Evolutionary conservation across 2,113 vertebrate species (phyloP), one percentile per base, ranked within the genome.

Genomic region (Copsychus sechellarum): DNA sequence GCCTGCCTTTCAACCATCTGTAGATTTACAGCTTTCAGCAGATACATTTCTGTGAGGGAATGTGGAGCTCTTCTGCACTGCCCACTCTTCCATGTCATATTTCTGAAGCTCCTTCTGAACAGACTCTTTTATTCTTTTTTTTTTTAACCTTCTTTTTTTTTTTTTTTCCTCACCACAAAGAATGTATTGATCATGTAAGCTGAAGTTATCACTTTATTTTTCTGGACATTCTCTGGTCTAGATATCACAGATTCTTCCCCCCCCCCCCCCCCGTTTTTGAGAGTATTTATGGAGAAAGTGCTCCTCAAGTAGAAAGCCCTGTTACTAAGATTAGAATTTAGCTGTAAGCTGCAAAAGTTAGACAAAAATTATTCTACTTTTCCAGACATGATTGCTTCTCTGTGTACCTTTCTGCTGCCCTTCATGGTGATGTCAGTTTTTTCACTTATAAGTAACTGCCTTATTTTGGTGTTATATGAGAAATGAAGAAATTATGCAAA

Each of bases 261-360:
- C 13, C 6, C 29, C 1, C 0, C 1, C 3, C 12, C 4, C 3
- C 13, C 3, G 2, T 81, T n/a, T 56, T 79, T 40, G 29, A 56
- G 31, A 36, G 5, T 38, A 31, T n/a, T 91, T 92, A 54, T 77
- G 5, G 26, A 74, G 29, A 51, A 90, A 77, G 8, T 73, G 6
- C 21, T 38, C 28, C 24, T 77, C 43, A 50, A 71, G 14, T 34
- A 70, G 71, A 80, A 88, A 50, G 28, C 14, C 69, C 14, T 58
- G 28, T 84, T 67, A 45, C 15, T 72, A 84, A 73, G 36, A 81
- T 84, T 45, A 42, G 6, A 50, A 6, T 8, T 87, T 7, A 47
- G 14, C 36, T 72, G 18, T 60, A 48, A 92, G 21, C 18, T 62
- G 11, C 23, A 79, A 64, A 87, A 78, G 8, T 81, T 60, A 65